Percentiles rank a stretch among this genome's conserved stretches.
Conservation (phyloP, 2,888 invertebrate genomes). For the Scaptomyza flava region DNA sequence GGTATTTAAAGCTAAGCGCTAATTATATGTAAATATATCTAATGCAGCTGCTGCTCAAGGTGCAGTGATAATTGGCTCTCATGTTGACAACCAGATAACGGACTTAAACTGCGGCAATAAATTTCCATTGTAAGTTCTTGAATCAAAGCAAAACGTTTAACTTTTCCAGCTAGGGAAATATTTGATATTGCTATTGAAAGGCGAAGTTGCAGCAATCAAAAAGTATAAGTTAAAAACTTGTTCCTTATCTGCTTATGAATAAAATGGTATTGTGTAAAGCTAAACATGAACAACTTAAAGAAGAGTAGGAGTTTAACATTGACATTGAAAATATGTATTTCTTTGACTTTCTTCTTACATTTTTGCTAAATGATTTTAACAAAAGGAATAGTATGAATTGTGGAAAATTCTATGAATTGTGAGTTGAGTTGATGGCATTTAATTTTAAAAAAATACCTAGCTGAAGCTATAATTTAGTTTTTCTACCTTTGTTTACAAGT, state of each 20-base stretch:
- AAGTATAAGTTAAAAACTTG: background rate
- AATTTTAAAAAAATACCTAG: no score
- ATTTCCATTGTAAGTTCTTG: background rate
- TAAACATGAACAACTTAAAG: no score
- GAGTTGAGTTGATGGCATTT: no score
- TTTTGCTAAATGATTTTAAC: no score
- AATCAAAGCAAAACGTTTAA: background rate
- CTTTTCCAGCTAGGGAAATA: no score
- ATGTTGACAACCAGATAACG: constrained; percentile 33
- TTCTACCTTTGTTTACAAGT: background rate
- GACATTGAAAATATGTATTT: no score
- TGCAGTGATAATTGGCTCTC: constrained; percentile 65
- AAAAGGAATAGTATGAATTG: no score
- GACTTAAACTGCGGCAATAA: constrained; percentile 6
- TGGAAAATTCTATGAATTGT: no score
- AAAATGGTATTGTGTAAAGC: no score
- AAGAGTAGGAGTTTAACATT: no score
- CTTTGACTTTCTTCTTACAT: no score
- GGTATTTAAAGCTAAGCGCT: constrained; percentile 58
- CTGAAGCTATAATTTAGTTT: background rate
- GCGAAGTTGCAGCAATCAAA: background rate
- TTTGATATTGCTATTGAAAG: background rate
- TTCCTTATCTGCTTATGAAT: no score
- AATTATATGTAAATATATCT: constrained; percentile 77
- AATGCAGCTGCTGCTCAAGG: constrained; percentile 52